A percentile compares a stretch with the other conserved stretches of the same genome.
These are phyloP conservation scores for Nothocercus julius DNA, from an alignment of 2,113 vertebrate genomes.

Conservation along the genomic window DNA sequence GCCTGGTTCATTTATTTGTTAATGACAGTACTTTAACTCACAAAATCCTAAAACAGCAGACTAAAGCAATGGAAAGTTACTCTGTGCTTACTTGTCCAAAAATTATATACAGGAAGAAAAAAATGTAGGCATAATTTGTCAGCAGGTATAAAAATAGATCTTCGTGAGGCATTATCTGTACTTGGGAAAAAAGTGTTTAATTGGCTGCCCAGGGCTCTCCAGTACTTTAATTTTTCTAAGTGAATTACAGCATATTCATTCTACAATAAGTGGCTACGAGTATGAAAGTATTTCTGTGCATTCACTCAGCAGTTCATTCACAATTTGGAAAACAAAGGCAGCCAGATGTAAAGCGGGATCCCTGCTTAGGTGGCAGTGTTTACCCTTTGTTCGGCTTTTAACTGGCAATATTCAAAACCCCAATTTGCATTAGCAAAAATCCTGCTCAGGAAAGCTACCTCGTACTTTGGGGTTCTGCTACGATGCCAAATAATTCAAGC, in stretches of 20 bases:
- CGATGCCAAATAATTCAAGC: slow-evolving; percentile 24
- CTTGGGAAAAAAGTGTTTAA: neutral
- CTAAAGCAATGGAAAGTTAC: slow-evolving; percentile 26
- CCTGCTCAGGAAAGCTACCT: slow-evolving; percentile 26
- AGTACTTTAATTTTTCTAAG: slow-evolving; percentile 44
- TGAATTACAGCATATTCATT: slow-evolving; percentile 19
- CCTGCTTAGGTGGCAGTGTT: neutral
- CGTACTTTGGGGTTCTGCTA: neutral
- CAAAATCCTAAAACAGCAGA: neutral
- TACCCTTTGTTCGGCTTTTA: slow-evolving; percentile 39
- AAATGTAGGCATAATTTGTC: slow-evolving; percentile 27
- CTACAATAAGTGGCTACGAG: neutral
- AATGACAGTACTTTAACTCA: slow-evolving; percentile 27
- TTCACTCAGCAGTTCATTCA: neutral
- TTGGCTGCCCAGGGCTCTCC: neutral
- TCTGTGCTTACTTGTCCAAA: neutral
- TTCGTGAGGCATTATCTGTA: slow-evolving; percentile 31
- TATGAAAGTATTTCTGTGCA: neutral
- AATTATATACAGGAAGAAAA: slow-evolving; percentile 14
- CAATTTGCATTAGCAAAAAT: slow-evolving; percentile 36
- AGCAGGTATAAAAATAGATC: slow-evolving; percentile 44
- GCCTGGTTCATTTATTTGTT: slow-evolving; percentile 22
- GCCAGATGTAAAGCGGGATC: neutral
- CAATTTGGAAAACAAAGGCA: slow-evolving; percentile 14
- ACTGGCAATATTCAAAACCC: neutral